phyloP scores from a whole-genome alignment of 2,888 invertebrate species.

The Minunthozetes semirufus region DNA sequence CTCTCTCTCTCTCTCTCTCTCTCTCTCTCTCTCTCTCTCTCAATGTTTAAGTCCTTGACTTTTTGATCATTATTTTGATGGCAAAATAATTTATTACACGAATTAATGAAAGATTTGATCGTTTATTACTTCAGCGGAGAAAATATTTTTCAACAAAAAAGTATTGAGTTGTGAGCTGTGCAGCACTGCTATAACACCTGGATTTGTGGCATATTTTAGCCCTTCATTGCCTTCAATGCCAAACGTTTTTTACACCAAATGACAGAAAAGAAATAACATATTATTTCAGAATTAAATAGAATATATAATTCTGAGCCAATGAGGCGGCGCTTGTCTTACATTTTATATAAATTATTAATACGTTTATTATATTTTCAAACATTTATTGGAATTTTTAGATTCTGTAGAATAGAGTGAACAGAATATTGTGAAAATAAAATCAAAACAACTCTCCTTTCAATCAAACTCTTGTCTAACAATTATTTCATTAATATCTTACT shows the following conservation, averaged over 20 bases:
- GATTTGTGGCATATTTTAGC: no score
- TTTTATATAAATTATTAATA: neutral
- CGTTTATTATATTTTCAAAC: neutral
- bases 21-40: slow-evolving; percentile 10
- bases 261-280: neutral
- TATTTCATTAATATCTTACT: no score
- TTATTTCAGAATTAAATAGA: neutral
- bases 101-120: slow-evolving; percentile 23
- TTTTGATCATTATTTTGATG: slow-evolving; percentile 26
- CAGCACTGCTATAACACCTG: neutral
- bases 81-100: slow-evolving; percentile 27
- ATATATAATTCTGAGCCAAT: neutral
- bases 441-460: no score
- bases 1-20: slow-evolving; percentile 8
- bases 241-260: neutral
- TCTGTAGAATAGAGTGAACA: no score
- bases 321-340: neutral
- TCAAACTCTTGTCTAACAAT: no score
- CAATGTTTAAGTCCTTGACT: slow-evolving; percentile 22
- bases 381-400: neutral
- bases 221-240: neutral
- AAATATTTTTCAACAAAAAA: slow-evolving; percentile 14
- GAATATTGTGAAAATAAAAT: no score
- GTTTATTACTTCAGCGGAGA: neutral
- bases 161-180: neutral